These are phyloP conservation scores for Sebastes elongatus DNA, from an alignment of 2,797 vertebrate species.

Conservation along the genomic window DNA sequence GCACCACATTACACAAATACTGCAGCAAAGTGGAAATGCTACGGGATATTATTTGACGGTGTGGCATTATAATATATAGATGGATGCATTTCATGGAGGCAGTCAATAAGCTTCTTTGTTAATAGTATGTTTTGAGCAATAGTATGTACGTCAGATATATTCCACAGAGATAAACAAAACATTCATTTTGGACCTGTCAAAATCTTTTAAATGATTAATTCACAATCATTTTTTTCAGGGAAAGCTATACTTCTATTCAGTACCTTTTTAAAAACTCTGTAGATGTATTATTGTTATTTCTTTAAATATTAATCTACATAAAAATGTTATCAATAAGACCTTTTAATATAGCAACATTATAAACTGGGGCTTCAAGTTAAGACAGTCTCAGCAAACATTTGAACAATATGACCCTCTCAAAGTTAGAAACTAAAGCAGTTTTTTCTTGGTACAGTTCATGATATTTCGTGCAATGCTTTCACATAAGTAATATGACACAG, in stretches of 20 bases:
- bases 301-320: too few relatives aligned
- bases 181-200: too few relatives aligned
- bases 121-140: not conserved
- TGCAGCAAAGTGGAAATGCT: constrained; percentile 39
- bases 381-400: not conserved
- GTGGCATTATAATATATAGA: constrained; percentile 28
- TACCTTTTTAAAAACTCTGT: too few relatives aligned
- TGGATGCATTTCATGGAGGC: constrained; percentile 28
- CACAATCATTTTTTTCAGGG: too few relatives aligned
- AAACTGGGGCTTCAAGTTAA: not conserved
- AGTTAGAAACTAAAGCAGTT: not conserved
- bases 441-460: not conserved
- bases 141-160: too few relatives aligned
- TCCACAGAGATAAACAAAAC: too few relatives aligned
- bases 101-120: constrained; percentile 6
- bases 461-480: not conserved
- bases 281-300: too few relatives aligned
- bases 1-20: constrained; percentile 42
- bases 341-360: not conserved
- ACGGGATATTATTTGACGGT: constrained; percentile 35
- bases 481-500: not conserved
- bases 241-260: too few relatives aligned
- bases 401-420: not conserved
- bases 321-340: not conserved
- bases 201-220: too few relatives aligned